These are phyloP conservation scores for Ornithorhynchus anatinus DNA, from an alignment of 2,113 vertebrate genomes.

Conservation along the genomic window DNA sequence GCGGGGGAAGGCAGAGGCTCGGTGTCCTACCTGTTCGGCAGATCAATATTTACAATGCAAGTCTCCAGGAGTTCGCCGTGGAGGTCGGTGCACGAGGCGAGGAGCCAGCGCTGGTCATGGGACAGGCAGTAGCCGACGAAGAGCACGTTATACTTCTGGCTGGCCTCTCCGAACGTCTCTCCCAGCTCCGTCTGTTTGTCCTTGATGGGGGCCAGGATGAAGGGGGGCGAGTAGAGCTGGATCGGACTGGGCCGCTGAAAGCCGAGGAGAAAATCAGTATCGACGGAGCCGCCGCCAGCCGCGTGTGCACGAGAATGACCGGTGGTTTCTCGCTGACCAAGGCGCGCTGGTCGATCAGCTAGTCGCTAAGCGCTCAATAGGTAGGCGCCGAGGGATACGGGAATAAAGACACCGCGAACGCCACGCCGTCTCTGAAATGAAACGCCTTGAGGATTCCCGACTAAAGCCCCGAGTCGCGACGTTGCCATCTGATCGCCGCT, in stretches of 20 bases:
- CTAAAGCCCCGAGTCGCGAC: too few relatives aligned
- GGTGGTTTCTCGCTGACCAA: too few relatives aligned
- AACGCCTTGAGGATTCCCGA: too few relatives aligned
- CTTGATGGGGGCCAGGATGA: constrained; percentile 88
- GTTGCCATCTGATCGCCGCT: too few relatives aligned
- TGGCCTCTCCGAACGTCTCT: constrained; percentile 87
- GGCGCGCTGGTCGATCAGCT: too few relatives aligned
- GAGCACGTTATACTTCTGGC: constrained; percentile 91
- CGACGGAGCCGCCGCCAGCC: background rate
- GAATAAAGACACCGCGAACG: too few relatives aligned
- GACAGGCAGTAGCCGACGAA: constrained; percentile 96
- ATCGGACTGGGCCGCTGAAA: constrained; percentile 87
- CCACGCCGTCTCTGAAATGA: too few relatives aligned
- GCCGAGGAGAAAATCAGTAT: constrained; percentile 19
- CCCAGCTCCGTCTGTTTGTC: constrained; percentile 89
- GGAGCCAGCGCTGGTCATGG: constrained; percentile 96
- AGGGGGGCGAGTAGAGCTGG: constrained; percentile 91
- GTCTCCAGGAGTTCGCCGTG: constrained; percentile 94
- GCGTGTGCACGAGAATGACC: background rate
- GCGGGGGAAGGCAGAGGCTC: background rate
- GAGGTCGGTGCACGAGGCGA: constrained; percentile 96
- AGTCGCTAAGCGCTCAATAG: too few relatives aligned
- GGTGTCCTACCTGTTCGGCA: constrained; percentile 87
- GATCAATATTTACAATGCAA: constrained; percentile 91
- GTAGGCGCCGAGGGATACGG: too few relatives aligned